Evolutionary conservation across 2,113 vertebrate genomes (phyloP).

Genomic region (Hydropotes inermis): DNA sequence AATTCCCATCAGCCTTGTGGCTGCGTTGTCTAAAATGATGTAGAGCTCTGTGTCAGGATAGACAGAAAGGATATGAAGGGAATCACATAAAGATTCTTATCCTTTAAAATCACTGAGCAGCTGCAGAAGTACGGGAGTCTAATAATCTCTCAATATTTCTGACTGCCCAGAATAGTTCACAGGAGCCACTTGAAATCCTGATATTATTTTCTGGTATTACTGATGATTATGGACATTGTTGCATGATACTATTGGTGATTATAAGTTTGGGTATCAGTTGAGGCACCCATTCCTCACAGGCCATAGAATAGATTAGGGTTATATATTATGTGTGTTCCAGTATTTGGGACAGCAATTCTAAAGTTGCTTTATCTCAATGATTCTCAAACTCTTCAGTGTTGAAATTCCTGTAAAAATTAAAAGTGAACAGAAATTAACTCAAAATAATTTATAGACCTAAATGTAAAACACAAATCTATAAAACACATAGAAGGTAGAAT

Average conservation of each 20-base stretch:
- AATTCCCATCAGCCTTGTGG: neutral
- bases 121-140: neutral
- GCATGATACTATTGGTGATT: neutral
- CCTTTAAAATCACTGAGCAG: neutral
- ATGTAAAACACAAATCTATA: neutral
- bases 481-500: neutral
- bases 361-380: neutral
- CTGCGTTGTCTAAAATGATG: neutral
- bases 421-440: neutral
- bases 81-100: neutral
- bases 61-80: rapidly evolving
- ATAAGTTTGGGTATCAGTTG: neutral
- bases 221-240: neutral
- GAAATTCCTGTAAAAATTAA: neutral
- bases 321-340: neutral
- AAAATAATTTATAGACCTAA: neutral
- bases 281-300: neutral
- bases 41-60: neutral
- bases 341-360: neutral
- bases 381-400: neutral
- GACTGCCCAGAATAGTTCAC: neutral
- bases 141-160: neutral
- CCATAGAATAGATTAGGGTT: neutral
- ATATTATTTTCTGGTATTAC: neutral
- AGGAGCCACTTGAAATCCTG: neutral